Conservation (phyloP, 1,140 invertebrate genomes). For the Temnothorax longispinosus region DNA sequence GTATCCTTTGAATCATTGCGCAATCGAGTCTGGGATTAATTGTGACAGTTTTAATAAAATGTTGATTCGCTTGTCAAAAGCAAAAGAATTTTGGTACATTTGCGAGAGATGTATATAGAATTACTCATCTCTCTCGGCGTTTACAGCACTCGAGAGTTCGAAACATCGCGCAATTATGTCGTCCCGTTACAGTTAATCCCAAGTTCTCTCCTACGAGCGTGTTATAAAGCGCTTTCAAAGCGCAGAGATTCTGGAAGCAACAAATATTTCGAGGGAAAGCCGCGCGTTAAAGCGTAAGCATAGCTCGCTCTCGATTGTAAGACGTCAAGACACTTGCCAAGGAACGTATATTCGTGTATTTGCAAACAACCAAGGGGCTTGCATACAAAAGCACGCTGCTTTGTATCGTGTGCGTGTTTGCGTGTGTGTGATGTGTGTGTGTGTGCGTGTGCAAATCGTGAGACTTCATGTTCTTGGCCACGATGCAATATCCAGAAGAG, state of each 20-base stretch:
- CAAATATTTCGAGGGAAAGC: conserved; percentile 18
- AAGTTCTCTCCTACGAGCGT: neutral
- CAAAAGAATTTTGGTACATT: neutral
- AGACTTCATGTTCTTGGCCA: neutral
- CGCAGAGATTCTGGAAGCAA: neutral
- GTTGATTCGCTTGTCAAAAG: too few relatives aligned
- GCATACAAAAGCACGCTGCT: conserved; percentile 37
- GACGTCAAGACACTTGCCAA: conserved; percentile 64
- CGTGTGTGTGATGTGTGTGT: neutral
- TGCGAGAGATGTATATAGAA: neutral
- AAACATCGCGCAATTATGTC: neutral
- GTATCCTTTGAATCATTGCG: neutral
- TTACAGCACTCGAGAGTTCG: neutral
- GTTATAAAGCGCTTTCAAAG: neutral
- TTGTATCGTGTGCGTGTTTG: conserved; percentile 29
- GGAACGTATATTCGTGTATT: conserved; percentile 48
- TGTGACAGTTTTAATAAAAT: neutral
- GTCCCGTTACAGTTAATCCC: neutral
- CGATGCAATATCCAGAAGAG: conserved; percentile 39
- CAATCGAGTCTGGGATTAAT: conserved; percentile 16
- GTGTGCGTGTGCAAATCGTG: conserved; percentile 28
- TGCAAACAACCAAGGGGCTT: conserved; percentile 55
- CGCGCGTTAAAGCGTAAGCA: conserved; percentile 59
- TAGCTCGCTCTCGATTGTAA: conserved; percentile 50
- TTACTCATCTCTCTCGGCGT: neutral